These are phyloP conservation scores for Beris chalybata DNA, from an alignment of 2,888 invertebrate genomes.

Conservation along the genomic window DNA sequence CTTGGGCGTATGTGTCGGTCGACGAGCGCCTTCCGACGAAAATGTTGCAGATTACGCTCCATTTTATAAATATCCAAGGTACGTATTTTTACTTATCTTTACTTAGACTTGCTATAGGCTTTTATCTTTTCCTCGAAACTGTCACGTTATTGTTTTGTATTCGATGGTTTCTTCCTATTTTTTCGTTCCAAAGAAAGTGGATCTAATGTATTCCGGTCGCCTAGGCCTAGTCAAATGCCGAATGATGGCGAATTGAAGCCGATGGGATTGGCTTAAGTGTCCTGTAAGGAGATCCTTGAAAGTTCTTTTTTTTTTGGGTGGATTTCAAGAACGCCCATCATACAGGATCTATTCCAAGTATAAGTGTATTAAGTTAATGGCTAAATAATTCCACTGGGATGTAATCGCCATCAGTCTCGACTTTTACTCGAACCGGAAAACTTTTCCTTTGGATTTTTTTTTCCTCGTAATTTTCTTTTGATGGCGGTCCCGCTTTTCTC, in stretches of 20 bases:
- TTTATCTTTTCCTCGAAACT: too few species aligned
- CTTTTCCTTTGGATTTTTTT: background rate
- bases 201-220: too few species aligned
- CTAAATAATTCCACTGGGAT: slow-evolving; percentile 8
- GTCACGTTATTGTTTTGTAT: too few species aligned
- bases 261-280: too few species aligned
- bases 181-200: too few species aligned
- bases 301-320: too few species aligned
- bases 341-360: slow-evolving; percentile 46
- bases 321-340: slow-evolving; percentile 7
- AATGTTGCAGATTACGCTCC: slow-evolving; percentile 83
- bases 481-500: slow-evolving; percentile 20
- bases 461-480: slow-evolving; percentile 16
- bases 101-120: background rate
- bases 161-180: too few species aligned
- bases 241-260: too few species aligned
- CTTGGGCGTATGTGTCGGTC: slow-evolving; percentile 82
- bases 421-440: background rate
- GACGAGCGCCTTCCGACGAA: slow-evolving; percentile 85
- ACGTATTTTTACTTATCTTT: slow-evolving; percentile 39
- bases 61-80: slow-evolving; percentile 76
- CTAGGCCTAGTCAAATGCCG: too few species aligned
- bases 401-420: background rate
- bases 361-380: slow-evolving; percentile 30
- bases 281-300: too few species aligned